phyloP scores from a whole-genome alignment of 2,113 vertebrate genomes.

The Martes martes region DNA sequence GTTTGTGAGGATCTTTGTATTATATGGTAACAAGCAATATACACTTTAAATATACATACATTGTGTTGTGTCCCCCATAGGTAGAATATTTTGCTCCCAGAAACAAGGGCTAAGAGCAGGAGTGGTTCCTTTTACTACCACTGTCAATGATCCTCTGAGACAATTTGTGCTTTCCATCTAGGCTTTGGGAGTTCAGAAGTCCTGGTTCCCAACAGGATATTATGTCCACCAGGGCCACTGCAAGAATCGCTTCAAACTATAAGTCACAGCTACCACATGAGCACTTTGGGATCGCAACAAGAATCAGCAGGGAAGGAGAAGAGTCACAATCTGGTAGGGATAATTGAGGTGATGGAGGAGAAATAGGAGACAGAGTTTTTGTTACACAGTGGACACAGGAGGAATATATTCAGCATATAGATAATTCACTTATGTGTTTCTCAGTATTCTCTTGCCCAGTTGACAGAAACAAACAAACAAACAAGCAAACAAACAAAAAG shows the following conservation, averaged over 20 bases:
- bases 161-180: neutral
- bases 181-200: neutral
- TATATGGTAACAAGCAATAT: neutral
- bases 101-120: neutral
- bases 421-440: neutral
- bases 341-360: neutral
- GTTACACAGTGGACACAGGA: neutral
- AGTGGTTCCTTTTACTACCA: neutral
- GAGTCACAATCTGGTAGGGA: neutral
- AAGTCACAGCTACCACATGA: neutral
- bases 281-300: neutral
- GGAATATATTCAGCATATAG: neutral
- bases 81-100: neutral
- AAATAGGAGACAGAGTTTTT: neutral
- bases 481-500: no score
- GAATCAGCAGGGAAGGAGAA: neutral
- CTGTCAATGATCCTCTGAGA: neutral
- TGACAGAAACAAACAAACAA: neutral
- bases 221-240: no score
- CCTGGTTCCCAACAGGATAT: neutral
- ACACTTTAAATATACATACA: neutral
- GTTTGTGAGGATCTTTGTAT: neutral
- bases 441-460: neutral
- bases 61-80: neutral
- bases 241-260: neutral